Conservation (phyloP, 2,113 vertebrate species). For the western clawed frog (Xenopus tropicalis) region UCB_Xtro_10.0 CM004447.2:101393001-101393500, state of each 20-base stretch:
- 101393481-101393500: too few relatives aligned
- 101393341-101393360: too few relatives aligned
- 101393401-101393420: too few relatives aligned
- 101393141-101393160: constrained; percentile 94
- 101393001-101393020: too few relatives aligned
- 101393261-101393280: constrained; percentile 85
- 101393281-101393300: not conserved
- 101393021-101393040: too few relatives aligned
- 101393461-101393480: too few relatives aligned
- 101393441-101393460: too few relatives aligned
- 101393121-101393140: constrained; percentile 91
- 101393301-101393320: not conserved
- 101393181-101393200: constrained; percentile 87
- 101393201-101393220: constrained; percentile 81
- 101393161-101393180: constrained; percentile 89
- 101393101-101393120: constrained; percentile 81
- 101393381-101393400: too few relatives aligned
- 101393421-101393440: too few relatives aligned
- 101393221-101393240: constrained; percentile 82
- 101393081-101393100: not conserved
- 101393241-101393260: constrained; percentile 76
- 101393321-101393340: not conserved
- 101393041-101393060: too few relatives aligned
- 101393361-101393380: too few relatives aligned
- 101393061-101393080: too few relatives aligned